phyloP scores from a whole-genome alignment of 2,888 invertebrate species.

The Salticus scenicus region DNA sequence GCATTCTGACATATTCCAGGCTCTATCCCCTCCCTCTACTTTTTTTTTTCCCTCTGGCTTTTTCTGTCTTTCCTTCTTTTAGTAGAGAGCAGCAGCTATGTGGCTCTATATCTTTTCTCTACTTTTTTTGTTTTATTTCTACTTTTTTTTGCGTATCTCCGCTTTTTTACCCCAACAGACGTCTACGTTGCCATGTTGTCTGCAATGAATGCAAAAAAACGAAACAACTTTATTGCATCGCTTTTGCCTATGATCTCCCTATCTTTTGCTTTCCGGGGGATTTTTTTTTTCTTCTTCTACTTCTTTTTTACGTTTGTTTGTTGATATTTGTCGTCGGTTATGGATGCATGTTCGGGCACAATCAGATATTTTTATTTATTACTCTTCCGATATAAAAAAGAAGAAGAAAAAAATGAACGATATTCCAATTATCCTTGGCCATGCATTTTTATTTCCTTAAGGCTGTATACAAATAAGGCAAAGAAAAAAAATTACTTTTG shows the following conservation, averaged over 20 bases:
- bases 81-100: slow-evolving; percentile 56
- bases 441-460: neutral
- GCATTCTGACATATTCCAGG: slow-evolving; percentile 67
- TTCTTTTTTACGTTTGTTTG: neutral
- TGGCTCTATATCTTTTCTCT: slow-evolving; percentile 45
- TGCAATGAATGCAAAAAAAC: slow-evolving; percentile 53
- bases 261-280: too few species aligned
- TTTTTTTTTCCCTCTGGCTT: slow-evolving; percentile 26
- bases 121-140: slow-evolving; percentile 1
- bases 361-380: neutral
- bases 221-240: slow-evolving; percentile 60
- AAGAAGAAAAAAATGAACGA: neutral
- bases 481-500: too few species aligned
- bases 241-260: slow-evolving; percentile 44
- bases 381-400: neutral
- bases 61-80: slow-evolving; percentile 37
- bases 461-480: too few species aligned
- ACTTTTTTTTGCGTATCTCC: slow-evolving; percentile 47
- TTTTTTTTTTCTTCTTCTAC: slow-evolving; percentile 13
- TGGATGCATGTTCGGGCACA: slow-evolving; percentile 13
- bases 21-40: slow-evolving; percentile 31
- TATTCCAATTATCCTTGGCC: neutral
- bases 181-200: slow-evolving; percentile 65
- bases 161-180: slow-evolving; percentile 32
- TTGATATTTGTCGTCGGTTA: slow-evolving; percentile 28